Evolutionary conservation across 2,888 invertebrate species (phyloP).

Genomic region (Lithodes maja): DNA sequence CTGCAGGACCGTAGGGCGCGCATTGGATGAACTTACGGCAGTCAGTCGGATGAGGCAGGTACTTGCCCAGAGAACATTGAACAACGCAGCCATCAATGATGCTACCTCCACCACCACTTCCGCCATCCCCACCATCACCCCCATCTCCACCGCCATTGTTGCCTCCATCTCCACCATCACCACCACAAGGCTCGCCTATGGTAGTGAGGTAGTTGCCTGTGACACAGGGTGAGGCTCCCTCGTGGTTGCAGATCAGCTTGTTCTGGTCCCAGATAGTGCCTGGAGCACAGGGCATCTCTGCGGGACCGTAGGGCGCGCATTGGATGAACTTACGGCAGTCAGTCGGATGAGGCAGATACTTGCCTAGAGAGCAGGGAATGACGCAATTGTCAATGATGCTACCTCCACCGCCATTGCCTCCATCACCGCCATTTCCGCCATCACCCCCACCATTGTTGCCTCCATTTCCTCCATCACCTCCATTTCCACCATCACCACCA

Average conservation of each 20-base stretch:
- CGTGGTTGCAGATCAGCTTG: slow-evolving; percentile 26
- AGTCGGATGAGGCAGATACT: slow-evolving; percentile 58
- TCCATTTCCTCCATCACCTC: not conserved
- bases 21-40: slow-evolving; percentile 59
- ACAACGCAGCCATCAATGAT: slow-evolving; percentile 36
- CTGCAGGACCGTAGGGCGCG: slow-evolving; percentile 39
- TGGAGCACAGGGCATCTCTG: slow-evolving; percentile 38
- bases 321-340: slow-evolving; percentile 63
- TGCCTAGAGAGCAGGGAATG: slow-evolving; percentile 25
- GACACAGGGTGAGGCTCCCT: slow-evolving; percentile 21
- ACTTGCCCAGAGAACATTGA: slow-evolving; percentile 29
- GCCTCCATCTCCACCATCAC: slow-evolving; percentile 26
- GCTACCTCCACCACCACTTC: slow-evolving; percentile 25
- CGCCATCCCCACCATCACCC: not conserved
- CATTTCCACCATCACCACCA: not conserved
- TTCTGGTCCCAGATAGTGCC: slow-evolving; percentile 40
- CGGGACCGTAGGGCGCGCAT: slow-evolving; percentile 43
- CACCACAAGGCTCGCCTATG: not conserved
- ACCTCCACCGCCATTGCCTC: not conserved
- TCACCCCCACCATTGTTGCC: not conserved
- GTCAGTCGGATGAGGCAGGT: slow-evolving; percentile 63
- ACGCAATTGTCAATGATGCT: not conserved
- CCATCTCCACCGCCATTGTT: slow-evolving; percentile 12
- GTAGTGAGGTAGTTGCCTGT: slow-evolving; percentile 37
- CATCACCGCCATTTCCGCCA: slow-evolving; percentile 1